Percentiles rank a stretch among this genome's conserved stretches.
Evolutionary conservation across 1,140 invertebrate species (phyloP).

Genomic region (Acromyrmex charruanus): DNA sequence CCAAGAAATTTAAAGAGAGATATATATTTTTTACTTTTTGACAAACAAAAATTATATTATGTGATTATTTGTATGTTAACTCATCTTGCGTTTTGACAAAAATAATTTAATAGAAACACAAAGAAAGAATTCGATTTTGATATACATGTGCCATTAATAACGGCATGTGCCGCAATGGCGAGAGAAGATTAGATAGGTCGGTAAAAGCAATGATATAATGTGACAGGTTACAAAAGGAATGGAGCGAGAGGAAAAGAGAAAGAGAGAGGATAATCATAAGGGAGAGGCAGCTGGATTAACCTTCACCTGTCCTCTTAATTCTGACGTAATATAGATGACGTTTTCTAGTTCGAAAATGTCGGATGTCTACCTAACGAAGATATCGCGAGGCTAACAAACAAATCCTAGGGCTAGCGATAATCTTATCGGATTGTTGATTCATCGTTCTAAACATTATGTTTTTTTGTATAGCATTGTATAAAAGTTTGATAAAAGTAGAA

Average conservation of each 20-base stretch:
- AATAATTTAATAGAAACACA: background rate
- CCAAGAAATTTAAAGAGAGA: no score
- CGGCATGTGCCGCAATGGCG: background rate
- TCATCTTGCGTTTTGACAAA: background rate
- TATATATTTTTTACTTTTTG: background rate
- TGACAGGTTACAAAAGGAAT: constrained; percentile 15
- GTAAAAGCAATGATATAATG: background rate
- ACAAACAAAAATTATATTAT: constrained; percentile 18
- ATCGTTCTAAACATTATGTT: background rate
- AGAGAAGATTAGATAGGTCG: background rate
- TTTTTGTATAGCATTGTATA: background rate
- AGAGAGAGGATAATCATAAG: constrained; percentile 60
- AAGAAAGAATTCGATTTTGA: background rate
- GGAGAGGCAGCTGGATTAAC: constrained; percentile 72
- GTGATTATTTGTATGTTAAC: background rate
- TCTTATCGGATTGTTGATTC: constrained; percentile 63
- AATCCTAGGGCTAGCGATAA: constrained; percentile 45
- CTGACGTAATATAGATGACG: constrained; percentile 36
- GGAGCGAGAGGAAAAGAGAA: background rate
- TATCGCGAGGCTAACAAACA: constrained; percentile 59
- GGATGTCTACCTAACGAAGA: constrained; percentile 27
- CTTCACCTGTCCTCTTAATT: constrained; percentile 69
- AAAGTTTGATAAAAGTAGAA: constrained; percentile 61
- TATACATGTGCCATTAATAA: background rate
- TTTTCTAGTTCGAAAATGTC: constrained; percentile 54